Conservation (phyloP, 2,113 vertebrate species). For the Thinocorus orbignyianus region DNA sequence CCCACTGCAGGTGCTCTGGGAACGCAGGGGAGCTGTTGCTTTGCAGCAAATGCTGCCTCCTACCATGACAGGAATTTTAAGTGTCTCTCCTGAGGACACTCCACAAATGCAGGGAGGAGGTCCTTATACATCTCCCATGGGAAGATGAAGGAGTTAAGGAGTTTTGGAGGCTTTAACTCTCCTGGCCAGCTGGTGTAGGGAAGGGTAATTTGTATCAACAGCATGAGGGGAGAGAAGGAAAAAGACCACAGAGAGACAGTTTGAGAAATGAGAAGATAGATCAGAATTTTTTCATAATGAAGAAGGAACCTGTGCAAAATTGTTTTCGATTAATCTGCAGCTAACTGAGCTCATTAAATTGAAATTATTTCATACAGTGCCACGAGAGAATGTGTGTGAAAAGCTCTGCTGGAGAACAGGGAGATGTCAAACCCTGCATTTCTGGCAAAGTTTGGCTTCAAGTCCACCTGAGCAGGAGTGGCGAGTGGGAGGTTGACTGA, state of each 20-base stretch:
- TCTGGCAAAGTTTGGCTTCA: neutral
- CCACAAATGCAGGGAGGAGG: neutral
- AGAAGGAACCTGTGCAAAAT: neutral
- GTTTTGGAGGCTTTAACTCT: constrained; percentile 16
- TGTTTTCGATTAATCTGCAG: constrained; percentile 32
- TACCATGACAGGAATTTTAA: neutral
- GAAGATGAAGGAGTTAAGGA: neutral
- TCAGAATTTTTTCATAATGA: neutral
- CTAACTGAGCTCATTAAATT: constrained; percentile 1
- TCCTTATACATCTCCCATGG: neutral
- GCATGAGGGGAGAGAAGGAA: neutral
- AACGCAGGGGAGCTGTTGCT: neutral
- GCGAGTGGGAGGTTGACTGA: no score
- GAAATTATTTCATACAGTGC: neutral
- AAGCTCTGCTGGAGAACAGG: neutral
- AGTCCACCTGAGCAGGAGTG: neutral
- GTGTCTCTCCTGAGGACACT: neutral
- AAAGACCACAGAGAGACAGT: neutral
- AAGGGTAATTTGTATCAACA: neutral
- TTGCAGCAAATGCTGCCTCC: neutral
- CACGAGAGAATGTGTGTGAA: neutral
- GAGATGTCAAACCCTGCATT: neutral
- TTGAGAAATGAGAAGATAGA: neutral
- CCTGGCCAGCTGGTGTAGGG: neutral
- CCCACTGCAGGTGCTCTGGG: neutral